Conservation (phyloP, 35 echinoderm and acorn worm species). For the Patiria miniata region DNA sequence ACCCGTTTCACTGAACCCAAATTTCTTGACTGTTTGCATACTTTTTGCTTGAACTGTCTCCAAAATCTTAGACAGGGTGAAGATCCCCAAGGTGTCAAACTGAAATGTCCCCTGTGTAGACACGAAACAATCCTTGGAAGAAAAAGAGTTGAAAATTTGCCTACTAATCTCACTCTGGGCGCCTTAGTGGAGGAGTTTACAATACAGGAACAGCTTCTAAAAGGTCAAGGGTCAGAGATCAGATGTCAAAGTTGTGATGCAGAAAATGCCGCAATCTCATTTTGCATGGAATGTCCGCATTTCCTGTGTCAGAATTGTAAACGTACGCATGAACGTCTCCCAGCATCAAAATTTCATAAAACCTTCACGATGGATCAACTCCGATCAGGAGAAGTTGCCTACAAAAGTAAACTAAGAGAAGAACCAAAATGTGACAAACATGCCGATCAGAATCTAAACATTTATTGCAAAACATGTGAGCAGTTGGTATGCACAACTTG, state of each 20-base stretch:
- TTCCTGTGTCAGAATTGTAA: background rate
- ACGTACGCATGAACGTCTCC: background rate
- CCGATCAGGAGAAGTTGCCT: background rate
- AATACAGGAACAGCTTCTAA: background rate
- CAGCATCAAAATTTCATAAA: background rate
- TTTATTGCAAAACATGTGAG: background rate
- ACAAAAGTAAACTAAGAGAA: conserved; percentile 16
- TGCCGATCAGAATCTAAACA: background rate
- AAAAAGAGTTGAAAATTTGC: background rate
- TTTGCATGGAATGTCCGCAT: background rate
- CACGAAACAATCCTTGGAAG: background rate
- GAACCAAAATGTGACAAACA: conserved; percentile 11
- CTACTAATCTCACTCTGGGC: background rate
- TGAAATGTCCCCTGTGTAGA: conserved; percentile 6
- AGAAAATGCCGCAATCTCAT: background rate
- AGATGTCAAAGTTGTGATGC: conserved; percentile 1
- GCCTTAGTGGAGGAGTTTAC: conserved; percentile 17
- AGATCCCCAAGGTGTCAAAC: background rate
- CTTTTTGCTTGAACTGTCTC: background rate
- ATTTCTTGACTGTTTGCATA: conserved; percentile 5
- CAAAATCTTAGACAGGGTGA: background rate
- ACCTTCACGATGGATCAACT: background rate
- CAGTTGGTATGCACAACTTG: conserved; percentile 2
- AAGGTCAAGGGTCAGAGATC: background rate
- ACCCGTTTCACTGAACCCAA: background rate